phyloP scores from a whole-genome alignment of 2,113 vertebrate species.

The Isichthys henryi region DNA sequence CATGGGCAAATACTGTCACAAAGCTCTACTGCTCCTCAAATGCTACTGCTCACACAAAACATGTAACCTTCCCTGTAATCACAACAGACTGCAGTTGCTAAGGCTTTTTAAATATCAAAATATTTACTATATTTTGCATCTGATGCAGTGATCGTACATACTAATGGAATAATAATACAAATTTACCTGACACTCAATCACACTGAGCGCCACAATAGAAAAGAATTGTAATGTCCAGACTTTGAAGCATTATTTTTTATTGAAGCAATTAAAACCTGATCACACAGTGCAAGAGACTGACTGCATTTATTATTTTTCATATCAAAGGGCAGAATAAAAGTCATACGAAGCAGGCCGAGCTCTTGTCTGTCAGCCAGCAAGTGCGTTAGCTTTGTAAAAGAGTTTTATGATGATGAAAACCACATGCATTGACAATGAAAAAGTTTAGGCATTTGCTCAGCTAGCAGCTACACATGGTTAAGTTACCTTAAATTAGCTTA shows the following conservation, averaged over 20 bases:
- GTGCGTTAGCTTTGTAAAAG: constrained; percentile 19
- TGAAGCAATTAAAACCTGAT: neutral
- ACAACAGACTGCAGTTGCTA: neutral
- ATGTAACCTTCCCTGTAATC: neutral
- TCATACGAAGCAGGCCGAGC: neutral
- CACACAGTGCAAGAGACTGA: neutral
- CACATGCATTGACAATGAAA: constrained; percentile 40
- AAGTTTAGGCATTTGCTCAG: constrained; percentile 46
- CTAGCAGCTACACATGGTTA: constrained; percentile 38
- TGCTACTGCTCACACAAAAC: neutral
- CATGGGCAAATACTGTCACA: neutral
- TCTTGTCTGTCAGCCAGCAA: constrained; percentile 3
- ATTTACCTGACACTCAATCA: neutral
- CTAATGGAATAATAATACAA: neutral
- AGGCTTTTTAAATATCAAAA: neutral
- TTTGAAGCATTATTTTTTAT: neutral
- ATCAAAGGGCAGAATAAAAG: constrained; percentile 1
- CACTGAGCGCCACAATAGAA: neutral
- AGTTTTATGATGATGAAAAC: constrained; percentile 44
- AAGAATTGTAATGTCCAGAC: neutral
- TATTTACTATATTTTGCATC: neutral
- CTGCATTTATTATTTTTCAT: neutral
- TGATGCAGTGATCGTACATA: neutral
- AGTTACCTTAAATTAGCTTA: constrained; percentile 31
- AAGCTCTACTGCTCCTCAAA: neutral